These are phyloP conservation scores for Scaptomyza graminum DNA, from an alignment of 1,140 invertebrate genomes.

Conservation along the genomic window DNA sequence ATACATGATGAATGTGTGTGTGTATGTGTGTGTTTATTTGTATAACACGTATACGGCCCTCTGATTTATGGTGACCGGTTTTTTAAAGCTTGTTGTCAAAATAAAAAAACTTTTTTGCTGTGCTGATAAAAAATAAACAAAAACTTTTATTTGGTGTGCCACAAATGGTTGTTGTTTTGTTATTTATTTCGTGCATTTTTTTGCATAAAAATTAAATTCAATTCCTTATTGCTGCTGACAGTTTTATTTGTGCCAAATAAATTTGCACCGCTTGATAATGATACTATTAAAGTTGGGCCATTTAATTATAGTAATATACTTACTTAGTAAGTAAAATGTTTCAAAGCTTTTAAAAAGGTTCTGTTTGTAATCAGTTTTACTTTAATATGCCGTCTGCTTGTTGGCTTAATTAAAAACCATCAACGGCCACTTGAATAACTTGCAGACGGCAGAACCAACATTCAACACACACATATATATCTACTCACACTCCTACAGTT, in stretches of 20 bases:
- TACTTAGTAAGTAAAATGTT: conserved; percentile 7
- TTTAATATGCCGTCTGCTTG: conserved; percentile 16
- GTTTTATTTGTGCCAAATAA: conserved; percentile 48
- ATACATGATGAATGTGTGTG: conserved; percentile 6
- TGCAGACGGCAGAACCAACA: conserved; percentile 9
- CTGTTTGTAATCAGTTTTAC: background rate
- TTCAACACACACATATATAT: background rate
- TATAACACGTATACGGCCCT: conserved; percentile 41
- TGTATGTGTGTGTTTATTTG: conserved; percentile 22
- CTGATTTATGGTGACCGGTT: conserved; percentile 71
- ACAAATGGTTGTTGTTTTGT: conserved; percentile 35
- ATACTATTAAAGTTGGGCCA: conserved; percentile 1
- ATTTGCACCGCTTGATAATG: conserved; percentile 15
- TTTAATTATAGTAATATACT: too few species aligned
- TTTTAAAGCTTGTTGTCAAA: conserved; percentile 71
- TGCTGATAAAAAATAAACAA: conserved; percentile 7
- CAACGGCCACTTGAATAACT: conserved; percentile 41
- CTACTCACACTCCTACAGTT: background rate
- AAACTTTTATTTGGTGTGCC: conserved; percentile 59
- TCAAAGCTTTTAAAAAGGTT: conserved; percentile 25
- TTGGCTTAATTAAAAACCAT: conserved; percentile 47
- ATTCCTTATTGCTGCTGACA: conserved; percentile 50
- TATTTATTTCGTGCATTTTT: conserved; percentile 23
- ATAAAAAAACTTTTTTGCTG: conserved; percentile 41
- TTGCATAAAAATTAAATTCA: conserved; percentile 29